Evolutionary conservation across 1,140 invertebrate species (phyloP).

Genomic region (Drosophila kohkoa): DNA sequence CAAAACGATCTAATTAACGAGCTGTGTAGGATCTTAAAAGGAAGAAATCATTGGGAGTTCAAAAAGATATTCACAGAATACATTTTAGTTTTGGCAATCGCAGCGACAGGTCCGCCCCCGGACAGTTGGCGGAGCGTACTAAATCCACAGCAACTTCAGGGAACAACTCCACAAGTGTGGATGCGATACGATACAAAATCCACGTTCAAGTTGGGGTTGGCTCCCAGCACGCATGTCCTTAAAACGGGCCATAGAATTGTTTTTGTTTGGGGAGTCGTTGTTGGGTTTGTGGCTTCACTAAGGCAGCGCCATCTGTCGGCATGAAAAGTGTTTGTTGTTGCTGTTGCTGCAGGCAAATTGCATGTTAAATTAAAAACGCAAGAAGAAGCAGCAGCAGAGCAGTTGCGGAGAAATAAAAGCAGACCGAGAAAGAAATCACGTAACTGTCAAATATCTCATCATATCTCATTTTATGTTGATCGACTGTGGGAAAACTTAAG

Average conservation of each 20-base stretch:
- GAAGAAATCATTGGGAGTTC: no score
- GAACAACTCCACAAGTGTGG: slow-evolving; percentile 60
- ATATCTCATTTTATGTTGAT: slow-evolving; percentile 81
- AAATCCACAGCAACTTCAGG: slow-evolving; percentile 47
- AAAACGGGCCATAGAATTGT: slow-evolving; percentile 29
- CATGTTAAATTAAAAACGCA: slow-evolving; percentile 27
- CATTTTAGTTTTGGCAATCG: neutral
- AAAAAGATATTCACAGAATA: no score
- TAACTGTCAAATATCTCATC: slow-evolving; percentile 82
- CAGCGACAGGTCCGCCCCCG: slow-evolving; percentile 43
- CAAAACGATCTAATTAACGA: no score
- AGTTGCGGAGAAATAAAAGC: slow-evolving; percentile 31
- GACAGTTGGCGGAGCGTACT: slow-evolving; percentile 47
- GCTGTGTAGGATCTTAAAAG: no score
- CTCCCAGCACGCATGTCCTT: slow-evolving; percentile 71
- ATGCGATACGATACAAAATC: slow-evolving; percentile 5
- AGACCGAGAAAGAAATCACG: slow-evolving; percentile 74
- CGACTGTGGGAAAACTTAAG: slow-evolving; percentile 75
- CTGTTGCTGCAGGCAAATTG: slow-evolving; percentile 40
- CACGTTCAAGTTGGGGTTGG: slow-evolving; percentile 24
- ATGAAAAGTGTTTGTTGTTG: slow-evolving; percentile 9
- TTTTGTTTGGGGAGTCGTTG: slow-evolving; percentile 34
- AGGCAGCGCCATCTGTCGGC: slow-evolving; percentile 64
- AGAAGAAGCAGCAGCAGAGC: slow-evolving; percentile 10
- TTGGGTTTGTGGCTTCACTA: slow-evolving; percentile 71